Conservation (phyloP, 2,888 invertebrate genomes). For the Sylvicola cinctus region DNA sequence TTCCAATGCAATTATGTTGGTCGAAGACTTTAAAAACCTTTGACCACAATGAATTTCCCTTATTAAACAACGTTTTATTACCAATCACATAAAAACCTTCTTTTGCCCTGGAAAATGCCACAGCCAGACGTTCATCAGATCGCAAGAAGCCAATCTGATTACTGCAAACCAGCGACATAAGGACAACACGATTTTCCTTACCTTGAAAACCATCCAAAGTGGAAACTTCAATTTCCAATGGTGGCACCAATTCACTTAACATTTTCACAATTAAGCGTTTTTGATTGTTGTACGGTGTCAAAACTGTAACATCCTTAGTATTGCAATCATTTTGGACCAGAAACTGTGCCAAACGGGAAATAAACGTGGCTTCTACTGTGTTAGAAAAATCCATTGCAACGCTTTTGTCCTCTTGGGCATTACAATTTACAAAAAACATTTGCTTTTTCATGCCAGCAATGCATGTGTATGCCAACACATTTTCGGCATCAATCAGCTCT, state of each 20-base stretch:
- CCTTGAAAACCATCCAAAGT: conserved; percentile 68
- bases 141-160: conserved; percentile 52
- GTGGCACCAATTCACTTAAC: too few species aligned
- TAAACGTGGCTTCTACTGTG: too few species aligned
- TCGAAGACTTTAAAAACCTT: too few species aligned
- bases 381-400: conserved; percentile 5
- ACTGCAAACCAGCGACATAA: conserved; percentile 59
- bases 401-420: conserved; percentile 32
- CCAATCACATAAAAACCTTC: conserved; percentile 52
- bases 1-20: too few species aligned
- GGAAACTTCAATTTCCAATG: conserved; percentile 35
- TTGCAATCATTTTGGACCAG: too few species aligned
- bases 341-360: too few species aligned
- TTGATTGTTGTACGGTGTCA: too few species aligned
- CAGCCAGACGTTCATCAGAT: conserved; percentile 51
- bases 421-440: conserved; percentile 48
- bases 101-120: conserved; percentile 53
- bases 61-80: too few species aligned
- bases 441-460: conserved; percentile 38
- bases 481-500: conserved; percentile 33
- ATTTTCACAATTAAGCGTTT: too few species aligned
- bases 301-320: too few species aligned
- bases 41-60: too few species aligned
- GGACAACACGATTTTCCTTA: conserved; percentile 56
- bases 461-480: conserved; percentile 31